Percentiles rank a stretch among this genome's conserved stretches.
phyloP scores from a whole-genome alignment of 2,797 vertebrate species.

The Amblyraja radiata region DNA sequence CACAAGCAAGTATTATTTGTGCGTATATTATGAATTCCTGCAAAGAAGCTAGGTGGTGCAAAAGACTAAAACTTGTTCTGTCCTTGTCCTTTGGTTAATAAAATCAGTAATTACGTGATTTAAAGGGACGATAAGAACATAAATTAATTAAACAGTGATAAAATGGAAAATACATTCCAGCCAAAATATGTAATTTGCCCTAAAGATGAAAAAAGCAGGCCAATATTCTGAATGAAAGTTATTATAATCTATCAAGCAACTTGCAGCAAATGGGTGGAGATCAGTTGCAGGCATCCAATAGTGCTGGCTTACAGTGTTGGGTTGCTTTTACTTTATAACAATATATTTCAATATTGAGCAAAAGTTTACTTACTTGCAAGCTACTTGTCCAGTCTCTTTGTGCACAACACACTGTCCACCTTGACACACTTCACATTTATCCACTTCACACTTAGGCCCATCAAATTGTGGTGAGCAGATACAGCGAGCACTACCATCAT shows the following conservation, averaged over 20 bases:
- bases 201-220: neutral
- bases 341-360: neutral
- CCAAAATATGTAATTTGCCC: slow-evolving; percentile 25
- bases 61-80: neutral
- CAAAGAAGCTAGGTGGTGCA: neutral
- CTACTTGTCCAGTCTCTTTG: slow-evolving; percentile 74
- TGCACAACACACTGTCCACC: slow-evolving; percentile 82
- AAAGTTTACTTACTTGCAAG: slow-evolving; percentile 82
- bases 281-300: neutral
- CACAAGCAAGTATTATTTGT: neutral
- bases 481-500: slow-evolving; percentile 81
- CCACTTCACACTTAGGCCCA: slow-evolving; percentile 84
- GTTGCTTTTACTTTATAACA: neutral
- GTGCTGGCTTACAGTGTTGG: neutral
- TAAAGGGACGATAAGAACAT: neutral
- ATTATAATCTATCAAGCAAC: neutral
- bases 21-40: neutral
- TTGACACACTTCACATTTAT: slow-evolving; percentile 84
- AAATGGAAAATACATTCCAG: neutral
- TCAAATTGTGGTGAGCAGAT: slow-evolving; percentile 83
- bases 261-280: neutral
- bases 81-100: too few species aligned
- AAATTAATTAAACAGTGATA: neutral
- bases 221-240: neutral
- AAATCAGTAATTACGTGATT: neutral